Conservation (phyloP, 92 coral and sea anemone species). For the Siderastrea radians region DNA sequence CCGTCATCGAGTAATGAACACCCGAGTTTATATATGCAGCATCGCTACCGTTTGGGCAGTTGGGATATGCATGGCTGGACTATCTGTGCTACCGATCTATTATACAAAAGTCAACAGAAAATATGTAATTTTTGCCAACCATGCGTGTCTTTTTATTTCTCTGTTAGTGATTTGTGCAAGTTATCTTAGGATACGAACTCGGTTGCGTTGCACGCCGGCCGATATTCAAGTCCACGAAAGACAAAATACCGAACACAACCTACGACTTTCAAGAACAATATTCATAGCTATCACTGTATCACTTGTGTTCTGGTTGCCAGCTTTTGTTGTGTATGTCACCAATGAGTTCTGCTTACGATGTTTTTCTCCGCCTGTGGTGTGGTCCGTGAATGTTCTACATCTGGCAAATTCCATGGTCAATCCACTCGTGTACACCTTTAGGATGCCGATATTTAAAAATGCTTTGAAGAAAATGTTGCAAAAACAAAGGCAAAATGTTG, state of each 20-base stretch:
- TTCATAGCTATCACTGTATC: neutral
- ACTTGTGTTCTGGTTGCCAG: conserved; percentile 19
- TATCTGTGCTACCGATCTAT: neutral
- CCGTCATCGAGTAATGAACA: conserved; percentile 19
- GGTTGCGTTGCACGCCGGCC: neutral
- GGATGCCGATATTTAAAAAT: conserved; percentile 20
- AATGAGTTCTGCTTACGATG: neutral
- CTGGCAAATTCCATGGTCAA: conserved; percentile 32
- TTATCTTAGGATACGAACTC: conserved; percentile 3
- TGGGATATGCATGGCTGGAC: neutral
- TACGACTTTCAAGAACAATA: conserved; percentile 8
- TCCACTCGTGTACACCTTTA: conserved; percentile 20
- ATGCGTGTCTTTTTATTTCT: neutral
- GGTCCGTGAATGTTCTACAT: neutral
- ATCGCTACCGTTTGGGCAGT: neutral
- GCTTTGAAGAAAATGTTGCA: neutral
- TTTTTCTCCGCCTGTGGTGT: neutral
- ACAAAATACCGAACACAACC: neutral
- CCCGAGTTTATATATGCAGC: neutral
- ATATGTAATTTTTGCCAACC: neutral
- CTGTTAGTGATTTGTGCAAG: neutral
- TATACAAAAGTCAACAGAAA: neutral
- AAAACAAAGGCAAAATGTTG: neutral
- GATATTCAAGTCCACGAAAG: neutral
- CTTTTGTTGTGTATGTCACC: neutral